Evolutionary conservation across 2,888 invertebrate genomes (phyloP).

Genomic region (Hydropsyche betteni): DNA sequence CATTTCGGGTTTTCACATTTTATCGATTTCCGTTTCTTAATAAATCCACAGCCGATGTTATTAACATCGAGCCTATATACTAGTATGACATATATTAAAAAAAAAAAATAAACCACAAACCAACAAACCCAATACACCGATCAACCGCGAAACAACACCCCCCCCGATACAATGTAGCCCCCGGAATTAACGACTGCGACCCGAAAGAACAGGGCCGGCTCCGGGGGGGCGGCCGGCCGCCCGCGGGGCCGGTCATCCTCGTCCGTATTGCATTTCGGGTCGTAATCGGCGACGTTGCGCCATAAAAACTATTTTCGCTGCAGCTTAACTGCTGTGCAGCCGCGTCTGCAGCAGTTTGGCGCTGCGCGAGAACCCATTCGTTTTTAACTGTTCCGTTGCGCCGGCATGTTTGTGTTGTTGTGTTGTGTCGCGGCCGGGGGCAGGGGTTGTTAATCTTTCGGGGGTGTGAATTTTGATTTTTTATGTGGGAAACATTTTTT

Average conservation of each 20-base stretch:
- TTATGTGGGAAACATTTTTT: no score
- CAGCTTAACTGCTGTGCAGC: constrained; percentile 16
- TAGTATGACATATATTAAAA: no score
- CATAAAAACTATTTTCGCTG: constrained; percentile 24
- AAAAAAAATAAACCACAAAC: not conserved
- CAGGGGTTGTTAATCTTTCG: no score
- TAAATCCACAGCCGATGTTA: no score
- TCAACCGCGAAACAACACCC: not conserved
- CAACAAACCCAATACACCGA: no score
- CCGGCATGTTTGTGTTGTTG: not conserved
- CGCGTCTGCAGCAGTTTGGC: constrained; percentile 22
- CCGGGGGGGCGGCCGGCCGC: not conserved
- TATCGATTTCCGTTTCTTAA: no score
- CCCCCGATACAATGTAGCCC: no score
- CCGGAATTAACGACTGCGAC: not conserved
- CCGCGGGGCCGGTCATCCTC: constrained; percentile 9
- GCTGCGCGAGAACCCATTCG: constrained; percentile 18
- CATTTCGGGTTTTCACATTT: no score
- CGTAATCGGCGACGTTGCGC: constrained; percentile 26
- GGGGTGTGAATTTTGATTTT: no score
- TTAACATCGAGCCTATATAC: no score
- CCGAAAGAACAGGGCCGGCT: not conserved
- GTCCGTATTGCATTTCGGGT: constrained; percentile 14
- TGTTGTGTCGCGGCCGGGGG: no score
- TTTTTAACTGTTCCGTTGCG: constrained; percentile 28